Evolutionary conservation across 2,888 invertebrate genomes (phyloP), one percentile per base, ranked within the genome.

Genomic region (Octonoba sinensis): DNA sequence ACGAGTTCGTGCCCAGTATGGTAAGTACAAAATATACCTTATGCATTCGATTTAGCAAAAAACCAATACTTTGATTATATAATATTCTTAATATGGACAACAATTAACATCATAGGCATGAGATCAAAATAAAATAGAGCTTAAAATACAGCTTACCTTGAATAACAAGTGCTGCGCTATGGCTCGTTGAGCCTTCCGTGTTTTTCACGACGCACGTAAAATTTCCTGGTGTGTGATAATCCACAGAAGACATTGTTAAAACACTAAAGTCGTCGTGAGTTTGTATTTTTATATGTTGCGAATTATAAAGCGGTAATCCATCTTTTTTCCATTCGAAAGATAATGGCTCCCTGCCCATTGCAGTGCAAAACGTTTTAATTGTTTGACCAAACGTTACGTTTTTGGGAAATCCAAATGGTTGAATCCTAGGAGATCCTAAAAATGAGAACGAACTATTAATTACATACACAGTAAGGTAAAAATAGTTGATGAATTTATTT

Each of bases 301-400:
- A 59, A 54, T 77, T 77, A 6, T 75, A 69, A 22, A 81, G 16
- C 12, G 73, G 82, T 66, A 76, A 71, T 20, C 85, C 85, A 62
- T 85, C 83, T 83, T 84, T 85, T 15, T 79, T 69, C 85, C 85
- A 85, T 49, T 83, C 65, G 60, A 85, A 85, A 18, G 84, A 77
- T 20, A 85, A 46, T 13, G 85, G 84, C 22, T 76, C 67, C 27
- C 65, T 71, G 1, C 84, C 84, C n/a, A 24, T 18, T 1, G 83
- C 77, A 49, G 16, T 66, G 22, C 83, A 83, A 1, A 83, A 46
- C 1, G 64, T 70, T 74, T 83, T 83, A 16, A 83, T 65, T 1
- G 51, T 83, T 51, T 69, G 77, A 70, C 83, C 77, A 44, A 73
- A 70, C 46, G 83, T 83, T 62, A 83, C 73, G 49, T 83, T 83